A percentile compares a stretch with the other conserved stretches of the same genome.
Evolutionary conservation across 2,113 vertebrate genomes (phyloP).

Genomic region (Ailuropoda melanoleuca): DNA sequence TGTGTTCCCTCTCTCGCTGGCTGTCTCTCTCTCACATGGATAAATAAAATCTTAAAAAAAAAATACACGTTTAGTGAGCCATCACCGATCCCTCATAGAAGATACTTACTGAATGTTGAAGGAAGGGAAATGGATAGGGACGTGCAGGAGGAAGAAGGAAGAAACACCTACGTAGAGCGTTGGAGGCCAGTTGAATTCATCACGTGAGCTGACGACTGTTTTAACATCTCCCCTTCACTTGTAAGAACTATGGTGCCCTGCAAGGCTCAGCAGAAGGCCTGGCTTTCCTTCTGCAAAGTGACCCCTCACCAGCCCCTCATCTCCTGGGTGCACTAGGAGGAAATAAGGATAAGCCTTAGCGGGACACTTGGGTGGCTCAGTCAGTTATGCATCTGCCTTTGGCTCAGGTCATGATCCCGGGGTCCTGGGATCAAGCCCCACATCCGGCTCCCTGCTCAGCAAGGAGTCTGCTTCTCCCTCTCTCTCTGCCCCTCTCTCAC

Average conservation of each 20-base stretch:
- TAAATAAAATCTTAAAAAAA: no score
- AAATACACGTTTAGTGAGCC: background rate
- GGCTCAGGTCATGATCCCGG: background rate
- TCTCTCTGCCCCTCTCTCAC: background rate
- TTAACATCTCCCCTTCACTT: background rate
- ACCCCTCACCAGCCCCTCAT: background rate
- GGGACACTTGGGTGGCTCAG: background rate
- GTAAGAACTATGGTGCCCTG: background rate
- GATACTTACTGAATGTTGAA: background rate
- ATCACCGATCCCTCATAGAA: background rate
- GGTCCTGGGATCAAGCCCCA: background rate
- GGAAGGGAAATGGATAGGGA: background rate
- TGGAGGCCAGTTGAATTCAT: no score
- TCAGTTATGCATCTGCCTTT: background rate
- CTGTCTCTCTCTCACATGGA: no score
- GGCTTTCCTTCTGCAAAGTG: background rate
- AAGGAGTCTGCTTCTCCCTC: background rate
- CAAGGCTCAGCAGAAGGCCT: background rate
- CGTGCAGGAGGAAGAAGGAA: background rate
- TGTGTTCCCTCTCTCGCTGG: no score
- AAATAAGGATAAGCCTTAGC: background rate
- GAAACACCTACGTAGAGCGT: background rate
- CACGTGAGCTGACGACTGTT: rapidly evolving
- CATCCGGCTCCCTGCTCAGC: background rate
- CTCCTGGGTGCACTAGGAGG: background rate